A percentile compares a stretch with the other conserved stretches of the same genome.
These are phyloP conservation scores for Pherbina coryleti DNA, from an alignment of 2,888 invertebrate species.

Conservation along the genomic window DNA sequence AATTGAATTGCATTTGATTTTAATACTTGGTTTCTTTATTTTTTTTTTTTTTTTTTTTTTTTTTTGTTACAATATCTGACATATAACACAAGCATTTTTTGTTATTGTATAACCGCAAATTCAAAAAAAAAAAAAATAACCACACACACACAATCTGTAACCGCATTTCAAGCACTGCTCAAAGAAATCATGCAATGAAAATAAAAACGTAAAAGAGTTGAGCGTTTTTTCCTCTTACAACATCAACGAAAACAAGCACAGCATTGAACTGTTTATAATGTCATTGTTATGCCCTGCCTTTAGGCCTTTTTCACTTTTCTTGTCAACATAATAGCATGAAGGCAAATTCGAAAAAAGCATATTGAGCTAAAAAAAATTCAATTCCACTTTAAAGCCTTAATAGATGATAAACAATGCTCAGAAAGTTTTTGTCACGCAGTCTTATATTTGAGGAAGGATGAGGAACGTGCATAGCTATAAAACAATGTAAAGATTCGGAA, in stretches of 20 bases:
- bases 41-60: no score
- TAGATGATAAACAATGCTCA: background rate
- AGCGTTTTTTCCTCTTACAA: background rate
- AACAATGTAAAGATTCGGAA: background rate
- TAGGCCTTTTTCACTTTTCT: background rate
- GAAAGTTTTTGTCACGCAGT: background rate
- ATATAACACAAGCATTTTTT: no score
- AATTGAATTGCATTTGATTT: no score
- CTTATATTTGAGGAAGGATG: background rate
- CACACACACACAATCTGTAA: background rate
- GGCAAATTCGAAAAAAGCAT: background rate
- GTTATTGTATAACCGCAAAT: no score
- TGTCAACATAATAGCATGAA: background rate
- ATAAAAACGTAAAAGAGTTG: background rate
- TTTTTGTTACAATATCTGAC: no score
- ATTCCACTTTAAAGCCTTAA: background rate
- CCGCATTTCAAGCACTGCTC: background rate
- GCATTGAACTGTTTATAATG: conserved; percentile 33
- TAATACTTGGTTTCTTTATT: no score
- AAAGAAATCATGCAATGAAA: background rate
- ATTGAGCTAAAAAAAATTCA: background rate
- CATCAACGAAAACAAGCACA: background rate
- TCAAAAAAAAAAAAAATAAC: background rate
- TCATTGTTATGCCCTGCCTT: conserved; percentile 20
- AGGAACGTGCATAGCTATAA: background rate